Base-by-base conservation (phyloP, 2,797 vertebrate species). In the Phataginus tetradactyla region DNA sequence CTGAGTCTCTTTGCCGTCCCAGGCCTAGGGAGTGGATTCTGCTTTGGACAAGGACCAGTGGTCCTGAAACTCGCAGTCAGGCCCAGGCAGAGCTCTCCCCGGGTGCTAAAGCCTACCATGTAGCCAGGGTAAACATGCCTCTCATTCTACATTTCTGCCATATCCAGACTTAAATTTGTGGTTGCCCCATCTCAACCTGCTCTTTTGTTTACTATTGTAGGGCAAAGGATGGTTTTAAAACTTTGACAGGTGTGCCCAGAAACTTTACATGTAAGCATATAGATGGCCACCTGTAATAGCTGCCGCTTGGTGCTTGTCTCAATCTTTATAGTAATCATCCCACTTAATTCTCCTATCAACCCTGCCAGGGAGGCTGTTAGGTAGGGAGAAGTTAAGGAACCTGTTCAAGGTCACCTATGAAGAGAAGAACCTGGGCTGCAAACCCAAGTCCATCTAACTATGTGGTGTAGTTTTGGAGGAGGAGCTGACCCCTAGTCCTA, bases 21-120 rank as follows among this genome's bases (percentile, higher is more conserved):
- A 93, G 66, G 57, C 74, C 84, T 59, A 53, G 32, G 5, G 0
- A 74, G 68, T 59, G 55, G 90, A 86, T 77, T 87, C 57, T 55
- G 11, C 42, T 17, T 83, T 97, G 94, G 81, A 63, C 53, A 94
- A 87, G 45, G 77, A 69, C 51, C 91, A 78, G 8, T 84, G 81
- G 59, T 88, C 85, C 74, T 23, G 77, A 95, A 90, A 81, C 39
- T 68, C 12, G 34, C 20, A 34, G 53, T 75, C 69, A 63, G 15
- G 34, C 64, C 49, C 29, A 4, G 77, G 84, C 80, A 66, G 17
- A 87, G 7, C 4, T 34, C 37, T 42, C 68, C 23, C 64, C 55
- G 21, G 45, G n/a, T 53, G 39, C 57, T 49, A 61, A 37, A 59
- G 71, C 75, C 57, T 74, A 13, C 3, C 12, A 25, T 39, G 7